Percentiles rank a stretch among this genome's conserved stretches.
Conservation (phyloP, 2,797 vertebrate genomes). For the Pseudopleuronectes americanus region DNA sequence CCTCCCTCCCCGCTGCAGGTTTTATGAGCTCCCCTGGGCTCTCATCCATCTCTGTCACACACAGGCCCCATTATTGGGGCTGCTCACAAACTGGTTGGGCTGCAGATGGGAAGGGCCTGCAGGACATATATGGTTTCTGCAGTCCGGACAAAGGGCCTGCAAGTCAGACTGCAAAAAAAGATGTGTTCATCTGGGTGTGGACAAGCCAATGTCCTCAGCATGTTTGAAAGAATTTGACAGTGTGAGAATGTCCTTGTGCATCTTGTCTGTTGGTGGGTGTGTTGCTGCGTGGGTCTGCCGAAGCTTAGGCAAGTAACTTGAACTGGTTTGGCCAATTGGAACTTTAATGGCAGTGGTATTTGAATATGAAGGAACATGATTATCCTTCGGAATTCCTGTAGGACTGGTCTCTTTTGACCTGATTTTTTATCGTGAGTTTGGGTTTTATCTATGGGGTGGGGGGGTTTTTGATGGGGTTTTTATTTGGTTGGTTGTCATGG, state of each 20-base stretch:
- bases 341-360: conserved; percentile 80
- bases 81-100: conserved; percentile 80
- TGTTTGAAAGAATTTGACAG: conserved; percentile 53
- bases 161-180: conserved; percentile 69
- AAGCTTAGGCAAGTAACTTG: conserved; percentile 72
- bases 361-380: conserved; percentile 87
- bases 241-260: conserved; percentile 55
- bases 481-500: no score
- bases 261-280: conserved; percentile 45
- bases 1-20: conserved; percentile 80
- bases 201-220: conserved; percentile 59
- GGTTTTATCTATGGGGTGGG: no score
- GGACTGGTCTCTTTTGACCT: conserved; percentile 81
- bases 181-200: conserved; percentile 73
- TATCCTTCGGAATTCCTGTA: no score
- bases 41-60: conserved; percentile 89
- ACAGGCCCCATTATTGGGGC: conserved; percentile 87
- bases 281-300: conserved; percentile 36
- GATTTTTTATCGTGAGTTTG: no score
- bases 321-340: conserved; percentile 76
- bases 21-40: conserved; percentile 89
- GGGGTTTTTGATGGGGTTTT: no score
- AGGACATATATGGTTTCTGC: conserved; percentile 83
- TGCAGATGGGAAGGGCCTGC: conserved; percentile 85
- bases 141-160: conserved; percentile 79